Base-by-base conservation (phyloP, 2,888 invertebrate genomes). In the Drosophila falleni region DNA sequence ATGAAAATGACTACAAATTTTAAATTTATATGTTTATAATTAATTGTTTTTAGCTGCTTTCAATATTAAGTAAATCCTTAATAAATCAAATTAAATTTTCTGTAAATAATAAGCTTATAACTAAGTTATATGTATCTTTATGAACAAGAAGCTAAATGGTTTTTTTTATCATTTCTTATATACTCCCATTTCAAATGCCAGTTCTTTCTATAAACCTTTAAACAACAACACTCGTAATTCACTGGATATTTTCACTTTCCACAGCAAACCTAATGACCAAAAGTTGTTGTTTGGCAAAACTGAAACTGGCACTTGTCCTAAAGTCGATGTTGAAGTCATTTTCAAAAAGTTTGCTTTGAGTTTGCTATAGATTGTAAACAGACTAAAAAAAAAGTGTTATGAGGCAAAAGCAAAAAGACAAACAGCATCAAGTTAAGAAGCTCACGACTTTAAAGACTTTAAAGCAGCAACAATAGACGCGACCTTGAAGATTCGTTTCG, bases 401-500 rank as follows among this genome's bases (percentile, higher is more conserved):
- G 61, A 59, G 62, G 62, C 69, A 78, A 74, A 64, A 68, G 72
- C 63, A 39, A 55, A 72, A 71, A 76, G 59, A 75, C 78, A 74
- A 87, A 83, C 76, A 69, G 73, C 61, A 67, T 63, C 64, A 66
- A 74, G 83, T 75, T 86, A 87, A 84, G 86, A 89, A 81, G 86
- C 87, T 87, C 85, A 82, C 82, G 78, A 82, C 68, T 82, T 64
- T 44, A 49, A 74, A 62, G 65, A 29, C 56, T n/a, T n/a, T n/a
- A n/a, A n/a, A 53, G 33, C 51, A 37, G 39, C 64, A 77, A 81
- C 81, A 84, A 81, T 77, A 74, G 69, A 64, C 55, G 59, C 80
- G 89, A 83, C 89, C 89, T 89, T 89, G 90, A 82, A 67, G 66
- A 67, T 70, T 78, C 68, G 67, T 73, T 81, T 77, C 62, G 71